Percentiles rank a stretch among this genome's conserved stretches.
Evolutionary conservation across 2,797 vertebrate species (phyloP).

Genomic region (Eremophila alpestris): DNA sequence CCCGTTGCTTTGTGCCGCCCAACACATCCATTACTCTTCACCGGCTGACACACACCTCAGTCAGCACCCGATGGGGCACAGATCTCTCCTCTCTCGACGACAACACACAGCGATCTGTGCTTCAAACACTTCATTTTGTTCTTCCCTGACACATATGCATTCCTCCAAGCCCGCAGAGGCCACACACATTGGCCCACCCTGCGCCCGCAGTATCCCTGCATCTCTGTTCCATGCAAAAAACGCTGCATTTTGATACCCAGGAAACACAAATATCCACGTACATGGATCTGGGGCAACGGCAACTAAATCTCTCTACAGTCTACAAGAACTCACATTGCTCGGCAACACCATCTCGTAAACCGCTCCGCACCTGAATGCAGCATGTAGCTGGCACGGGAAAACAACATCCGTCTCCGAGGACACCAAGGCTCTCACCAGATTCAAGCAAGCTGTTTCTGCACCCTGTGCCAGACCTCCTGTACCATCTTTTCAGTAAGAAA

Average conservation of each 20-base stretch:
- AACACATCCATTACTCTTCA: too few relatives aligned
- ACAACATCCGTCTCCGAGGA: constrained; percentile 41
- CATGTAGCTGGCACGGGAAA: neutral
- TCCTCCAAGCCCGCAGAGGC: fast-evolving
- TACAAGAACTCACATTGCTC: neutral
- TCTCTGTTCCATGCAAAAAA: fast-evolving
- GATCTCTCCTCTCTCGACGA: neutral
- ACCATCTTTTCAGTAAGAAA: fast-evolving
- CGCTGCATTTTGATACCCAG: neutral
- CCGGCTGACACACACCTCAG: neutral
- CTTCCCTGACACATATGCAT: fast-evolving
- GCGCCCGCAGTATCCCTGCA: fast-evolving
- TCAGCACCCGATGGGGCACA: neutral
- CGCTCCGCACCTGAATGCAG: fast-evolving
- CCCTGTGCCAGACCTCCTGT: too few relatives aligned
- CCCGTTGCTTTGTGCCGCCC: fast-evolving
- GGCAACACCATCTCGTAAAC: fast-evolving
- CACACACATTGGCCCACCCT: neutral
- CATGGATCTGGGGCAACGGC: fast-evolving
- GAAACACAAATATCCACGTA: neutral
- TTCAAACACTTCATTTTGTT: neutral
- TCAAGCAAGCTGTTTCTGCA: constrained; percentile 49
- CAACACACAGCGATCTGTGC: fast-evolving
- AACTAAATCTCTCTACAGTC: neutral
- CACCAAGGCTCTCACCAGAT: constrained; percentile 82